Conservation (phyloP, 2,797 vertebrate genomes). For the Botia almorhae region DNA sequence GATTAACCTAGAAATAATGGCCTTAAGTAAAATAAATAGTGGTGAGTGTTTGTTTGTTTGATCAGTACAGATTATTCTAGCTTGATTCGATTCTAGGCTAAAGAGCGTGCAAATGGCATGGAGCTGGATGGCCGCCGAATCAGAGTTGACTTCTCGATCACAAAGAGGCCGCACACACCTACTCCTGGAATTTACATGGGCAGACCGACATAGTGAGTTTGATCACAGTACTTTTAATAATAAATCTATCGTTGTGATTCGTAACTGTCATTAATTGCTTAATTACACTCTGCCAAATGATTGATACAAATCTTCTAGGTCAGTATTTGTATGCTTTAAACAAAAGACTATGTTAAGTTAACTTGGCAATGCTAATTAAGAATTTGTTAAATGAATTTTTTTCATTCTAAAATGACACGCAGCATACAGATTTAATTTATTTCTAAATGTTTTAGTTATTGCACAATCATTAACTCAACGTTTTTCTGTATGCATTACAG, state of each 20-base stretch:
- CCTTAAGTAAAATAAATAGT: neutral
- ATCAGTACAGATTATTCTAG: slow-evolving; percentile 5
- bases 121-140: slow-evolving; percentile 95
- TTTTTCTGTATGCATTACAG: neutral
- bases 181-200: slow-evolving; percentile 99
- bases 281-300: neutral
- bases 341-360: too few species aligned
- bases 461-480: neutral
- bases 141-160: slow-evolving; percentile 95
- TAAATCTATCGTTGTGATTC: neutral
- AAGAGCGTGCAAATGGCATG: slow-evolving; percentile 96
- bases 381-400: too few species aligned
- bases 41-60: neutral
- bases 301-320: too few species aligned
- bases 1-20: neutral
- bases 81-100: slow-evolving; percentile 78
- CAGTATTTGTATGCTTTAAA: too few species aligned
- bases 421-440: neutral
- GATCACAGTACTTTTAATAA: neutral
- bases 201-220: slow-evolving; percentile 92
- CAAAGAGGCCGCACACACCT: slow-evolving; percentile 93
- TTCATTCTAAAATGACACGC: neutral
- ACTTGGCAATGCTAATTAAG: too few species aligned
- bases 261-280: neutral
- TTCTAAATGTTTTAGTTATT: neutral